Conservation (phyloP, 2,888 invertebrate species). For the Hoplodrina ambigua region DNA sequence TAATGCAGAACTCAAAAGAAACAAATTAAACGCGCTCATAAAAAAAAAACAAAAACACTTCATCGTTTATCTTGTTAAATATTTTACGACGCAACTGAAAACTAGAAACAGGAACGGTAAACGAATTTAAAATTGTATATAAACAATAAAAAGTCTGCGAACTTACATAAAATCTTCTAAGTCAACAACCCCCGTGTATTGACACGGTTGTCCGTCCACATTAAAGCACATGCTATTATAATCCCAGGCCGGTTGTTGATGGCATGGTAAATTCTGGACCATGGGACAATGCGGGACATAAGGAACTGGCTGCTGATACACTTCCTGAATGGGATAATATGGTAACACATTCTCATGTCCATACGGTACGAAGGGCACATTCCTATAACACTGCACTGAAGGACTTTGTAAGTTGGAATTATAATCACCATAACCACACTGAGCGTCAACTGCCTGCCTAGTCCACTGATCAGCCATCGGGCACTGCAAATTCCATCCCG, state of each 20-base stretch:
- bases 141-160: slow-evolving; percentile 9
- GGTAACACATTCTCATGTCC: slow-evolving; percentile 66
- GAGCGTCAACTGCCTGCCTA: slow-evolving; percentile 67
- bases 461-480: slow-evolving; percentile 79
- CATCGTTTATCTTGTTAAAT: neutral
- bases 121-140: neutral
- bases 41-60: neutral
- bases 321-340: slow-evolving; percentile 69
- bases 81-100: slow-evolving; percentile 12
- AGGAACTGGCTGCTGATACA: slow-evolving; percentile 66
- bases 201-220: slow-evolving; percentile 92
- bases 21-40: neutral
- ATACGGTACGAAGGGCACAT: slow-evolving; percentile 68
- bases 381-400: slow-evolving; percentile 77
- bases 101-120: slow-evolving; percentile 3
- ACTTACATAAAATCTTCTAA: slow-evolving; percentile 95
- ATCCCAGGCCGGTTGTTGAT: slow-evolving; percentile 89
- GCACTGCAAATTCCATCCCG: slow-evolving; percentile 80
- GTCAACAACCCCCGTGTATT: slow-evolving; percentile 92
- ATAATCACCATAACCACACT: slow-evolving; percentile 73
- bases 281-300: slow-evolving; percentile 69
- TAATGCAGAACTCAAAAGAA: neutral
- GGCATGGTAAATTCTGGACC: slow-evolving; percentile 86
- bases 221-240: slow-evolving; percentile 92
- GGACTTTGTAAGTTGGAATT: slow-evolving; percentile 69